Conservation (phyloP, 2,888 invertebrate genomes). For the Blera fallax region DNA sequence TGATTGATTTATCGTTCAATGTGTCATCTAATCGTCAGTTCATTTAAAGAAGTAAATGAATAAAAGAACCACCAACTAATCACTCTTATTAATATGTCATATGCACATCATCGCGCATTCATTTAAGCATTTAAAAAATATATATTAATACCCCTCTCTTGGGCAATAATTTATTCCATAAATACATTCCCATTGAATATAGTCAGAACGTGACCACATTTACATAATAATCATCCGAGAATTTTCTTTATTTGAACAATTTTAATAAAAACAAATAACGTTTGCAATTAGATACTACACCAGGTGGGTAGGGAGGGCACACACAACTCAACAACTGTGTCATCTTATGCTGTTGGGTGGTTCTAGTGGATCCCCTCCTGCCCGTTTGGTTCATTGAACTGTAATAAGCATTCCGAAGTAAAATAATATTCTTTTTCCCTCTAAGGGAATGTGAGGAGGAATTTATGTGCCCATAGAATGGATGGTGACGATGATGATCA, state of each 20-base stretch:
- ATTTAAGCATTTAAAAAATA: slow-evolving; percentile 43
- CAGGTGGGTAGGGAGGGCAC: not conserved
- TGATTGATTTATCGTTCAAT: slow-evolving; percentile 46
- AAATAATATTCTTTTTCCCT: not conserved
- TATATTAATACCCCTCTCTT: slow-evolving; percentile 5
- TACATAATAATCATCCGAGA: slow-evolving; percentile 55
- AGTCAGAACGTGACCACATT: slow-evolving; percentile 64
- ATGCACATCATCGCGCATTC: slow-evolving; percentile 56
- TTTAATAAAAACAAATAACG: slow-evolving; percentile 55
- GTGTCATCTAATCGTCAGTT: slow-evolving; percentile 51
- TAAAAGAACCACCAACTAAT: slow-evolving; percentile 50
- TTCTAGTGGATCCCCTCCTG: not conserved
- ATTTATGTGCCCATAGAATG: slow-evolving; percentile 29
- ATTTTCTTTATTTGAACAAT: slow-evolving; percentile 36
- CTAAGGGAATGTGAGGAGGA: slow-evolving; percentile 19
- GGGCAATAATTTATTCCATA: slow-evolving; percentile 50
- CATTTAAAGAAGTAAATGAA: slow-evolving; percentile 25
- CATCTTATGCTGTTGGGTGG: slow-evolving; percentile 34
- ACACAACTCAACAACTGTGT: slow-evolving; percentile 53
- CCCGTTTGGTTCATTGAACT: slow-evolving; percentile 49
- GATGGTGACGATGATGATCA: slow-evolving; percentile 15
- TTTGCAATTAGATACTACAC: slow-evolving; percentile 60
- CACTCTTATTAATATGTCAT: slow-evolving; percentile 66
- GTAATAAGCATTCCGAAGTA: slow-evolving; percentile 40
- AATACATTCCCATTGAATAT: slow-evolving; percentile 57